These are phyloP conservation scores for Zoanthus sansibaricus DNA, from an alignment of 92 coral and sea anemone genomes.

Conservation along the genomic window DNA sequence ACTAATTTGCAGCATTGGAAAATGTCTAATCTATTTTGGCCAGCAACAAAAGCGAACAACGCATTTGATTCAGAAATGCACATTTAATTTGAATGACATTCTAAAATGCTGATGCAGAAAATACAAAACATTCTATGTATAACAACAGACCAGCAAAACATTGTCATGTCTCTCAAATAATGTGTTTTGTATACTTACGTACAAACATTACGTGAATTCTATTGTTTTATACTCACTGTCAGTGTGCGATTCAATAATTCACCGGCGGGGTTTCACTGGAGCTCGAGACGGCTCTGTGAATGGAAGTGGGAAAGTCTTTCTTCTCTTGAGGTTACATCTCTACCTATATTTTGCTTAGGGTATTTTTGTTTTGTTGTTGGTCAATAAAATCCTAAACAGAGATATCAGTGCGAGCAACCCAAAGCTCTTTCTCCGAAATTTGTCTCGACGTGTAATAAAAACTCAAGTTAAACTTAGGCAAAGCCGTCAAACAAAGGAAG, in stretches of 20 bases:
- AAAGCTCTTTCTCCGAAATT: neutral
- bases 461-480: neutral
- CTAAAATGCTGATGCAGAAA: neutral
- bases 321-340: no score
- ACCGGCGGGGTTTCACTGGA: no score
- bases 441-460: neutral
- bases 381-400: neutral
- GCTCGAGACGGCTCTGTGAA: no score
- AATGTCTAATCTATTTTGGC: neutral
- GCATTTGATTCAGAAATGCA: conserved; percentile 2
- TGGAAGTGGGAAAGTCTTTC: no score
- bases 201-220: neutral
- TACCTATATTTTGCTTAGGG: no score
- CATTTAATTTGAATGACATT: neutral
- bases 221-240: conserved; percentile 17
- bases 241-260: no score
- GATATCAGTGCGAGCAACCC: neutral
- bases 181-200: neutral
- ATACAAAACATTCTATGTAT: neutral
- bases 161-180: neutral
- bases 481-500: neutral
- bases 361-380: neutral
- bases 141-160: neutral
- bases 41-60: neutral
- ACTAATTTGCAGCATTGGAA: neutral